Base-by-base conservation (phyloP, 2,113 vertebrate genomes). In the Tyrannus savana region DNA sequence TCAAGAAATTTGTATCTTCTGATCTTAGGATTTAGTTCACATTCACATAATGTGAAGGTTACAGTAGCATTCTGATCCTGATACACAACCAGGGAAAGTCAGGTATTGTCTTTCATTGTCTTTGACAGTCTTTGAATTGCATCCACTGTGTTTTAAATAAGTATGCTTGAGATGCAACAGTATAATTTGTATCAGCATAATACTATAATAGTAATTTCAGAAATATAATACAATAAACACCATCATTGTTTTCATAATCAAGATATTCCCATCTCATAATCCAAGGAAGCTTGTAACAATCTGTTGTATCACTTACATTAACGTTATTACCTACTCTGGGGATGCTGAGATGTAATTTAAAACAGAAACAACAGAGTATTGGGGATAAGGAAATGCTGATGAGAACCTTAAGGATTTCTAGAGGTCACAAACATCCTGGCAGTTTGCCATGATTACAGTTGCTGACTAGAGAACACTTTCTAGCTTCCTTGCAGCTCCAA, bases 301-400 rank as follows among this genome's bases (percentile, higher is more conserved):
- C 89, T 98, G 83, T 87, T 94, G 37, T 88, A 76, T 90, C 80
- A 55, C 60, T 97, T 90, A 84, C 78, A 66, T 66, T 95, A 96
- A 59, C 87, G 68, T 86, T 93, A 86, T 78, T 75, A 90, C 75
- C 76, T 83, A 69, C 79, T 44, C 67, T 73, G 52, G 64, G 76
- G 93, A 89, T 8, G 2, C 16, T 56, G 73, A 88, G 58, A 85
- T 27, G 25, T 93, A 96, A 95, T 94, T 96, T 95, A 59, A 66
- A 87, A 91, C 71, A 66, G 87, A 83, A 89, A 90, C 56, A 82
- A n/a, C 19, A 7, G 52, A 91, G 63, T 84, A 73, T 3, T 73
- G 50, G 64, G 77, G 86, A 74, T 42, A 67, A 84, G 91, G 80
- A 91, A 95, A 46, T 39, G 55, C 78, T 94, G 60, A 96, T 90